A percentile compares a stretch with the other conserved stretches of the same genome.
phyloP scores from a whole-genome alignment of 1,140 invertebrate species.

The Doryteuthis pealeii region DNA sequence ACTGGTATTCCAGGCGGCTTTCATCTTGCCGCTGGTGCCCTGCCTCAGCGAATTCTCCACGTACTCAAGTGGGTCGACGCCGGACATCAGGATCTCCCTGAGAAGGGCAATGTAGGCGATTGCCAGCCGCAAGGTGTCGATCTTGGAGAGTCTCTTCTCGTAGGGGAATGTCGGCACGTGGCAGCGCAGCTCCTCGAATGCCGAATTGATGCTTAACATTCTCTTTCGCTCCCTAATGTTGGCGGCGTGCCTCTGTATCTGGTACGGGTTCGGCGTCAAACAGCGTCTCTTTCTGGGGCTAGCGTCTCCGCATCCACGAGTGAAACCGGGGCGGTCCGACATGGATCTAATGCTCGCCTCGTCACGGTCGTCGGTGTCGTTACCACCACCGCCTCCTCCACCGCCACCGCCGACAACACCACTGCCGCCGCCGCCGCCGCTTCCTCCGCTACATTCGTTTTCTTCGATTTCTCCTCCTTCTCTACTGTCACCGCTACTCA shows the following conservation, averaged over 20 bases:
- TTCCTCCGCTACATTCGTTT: background rate
- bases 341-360: background rate
- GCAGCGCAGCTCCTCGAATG: conserved; percentile 72
- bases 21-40: conserved; percentile 78
- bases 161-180: conserved; percentile 99
- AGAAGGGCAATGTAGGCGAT: conserved; percentile 99
- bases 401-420: background rate
- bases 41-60: conserved; percentile 88
- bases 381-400: background rate
- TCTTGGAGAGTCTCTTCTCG: conserved; percentile 95
- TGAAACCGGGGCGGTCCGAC: background rate
- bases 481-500: too few species aligned
- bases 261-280: background rate
- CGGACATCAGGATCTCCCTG: conserved; percentile 83
- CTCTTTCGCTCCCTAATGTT: conserved; percentile 91
- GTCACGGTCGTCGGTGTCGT: too few species aligned
- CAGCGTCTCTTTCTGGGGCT: conserved; percentile 3
- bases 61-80: conserved; percentile 84
- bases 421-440: background rate
- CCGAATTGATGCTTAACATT: conserved; percentile 98
- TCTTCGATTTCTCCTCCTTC: too few species aligned
- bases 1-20: conserved; percentile 93
- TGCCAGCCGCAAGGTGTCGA: conserved; percentile 93
- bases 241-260: conserved; percentile 83
- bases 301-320: background rate